Base-by-base conservation (phyloP, 2,888 invertebrate species). In the Eupithecia pulchellata region DNA sequence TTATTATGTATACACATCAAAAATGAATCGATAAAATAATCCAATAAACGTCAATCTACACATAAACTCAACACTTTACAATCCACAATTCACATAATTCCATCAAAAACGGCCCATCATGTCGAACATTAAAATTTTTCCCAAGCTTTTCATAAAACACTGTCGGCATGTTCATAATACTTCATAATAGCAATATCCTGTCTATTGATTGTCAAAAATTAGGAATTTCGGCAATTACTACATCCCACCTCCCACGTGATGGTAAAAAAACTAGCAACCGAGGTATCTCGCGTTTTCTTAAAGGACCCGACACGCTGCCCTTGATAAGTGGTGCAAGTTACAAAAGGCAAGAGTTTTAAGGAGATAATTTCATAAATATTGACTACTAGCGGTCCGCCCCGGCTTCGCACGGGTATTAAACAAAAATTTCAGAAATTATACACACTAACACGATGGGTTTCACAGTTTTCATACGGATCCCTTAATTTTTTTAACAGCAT, bases 181-280 rank as follows among this genome's bases (percentile, higher is more conserved):
- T 86, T 89, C 87, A 92, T 92, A 93, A 93, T 91, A 91, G 91
- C 91, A 88, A 93, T 91, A 93, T 93, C 92, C 93, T 91, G 92
- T 89, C 92, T 91, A 91, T 91, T 91, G 92, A 93, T 93, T 93
- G 93, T 93, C 92, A 92, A 93, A 93, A 93, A 91, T 92, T 91
- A 88, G 92, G 92, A 92, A 93, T 93, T 91, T 93, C 91, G 92
- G 89, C 93, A 93, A 93, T 93, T 93, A 69, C 66, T 93, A 69
- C 66, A 93, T 88, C 90, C 86, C 91, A 91, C 93, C 93, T 93
- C 93, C 93, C 93, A 93, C 91, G 93, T 88, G 89, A 91, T 88
- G 81, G 79, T 75, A 77, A 88, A 91, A 92, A 91, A 88, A 86
- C 87, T 88, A 85, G 89, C 92, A 92, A 90, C 92, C 90, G 89